phyloP scores from a whole-genome alignment of 2,888 invertebrate genomes.

The Yponomeuta evonymella region DNA sequence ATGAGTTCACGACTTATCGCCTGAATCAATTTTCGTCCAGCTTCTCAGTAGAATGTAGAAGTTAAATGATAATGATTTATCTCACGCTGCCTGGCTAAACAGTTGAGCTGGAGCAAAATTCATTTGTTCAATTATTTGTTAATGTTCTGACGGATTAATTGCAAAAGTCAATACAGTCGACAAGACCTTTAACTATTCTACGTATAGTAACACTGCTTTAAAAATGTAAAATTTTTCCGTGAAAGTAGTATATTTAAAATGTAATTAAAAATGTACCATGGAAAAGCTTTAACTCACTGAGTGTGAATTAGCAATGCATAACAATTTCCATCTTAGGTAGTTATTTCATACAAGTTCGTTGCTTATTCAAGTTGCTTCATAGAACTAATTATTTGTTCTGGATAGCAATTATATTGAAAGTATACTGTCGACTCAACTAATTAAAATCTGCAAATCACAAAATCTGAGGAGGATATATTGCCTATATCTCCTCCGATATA shows the following conservation, averaged over 20 bases:
- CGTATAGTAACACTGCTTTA: no score
- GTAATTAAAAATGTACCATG: not conserved
- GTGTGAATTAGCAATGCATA: not conserved
- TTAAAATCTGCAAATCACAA: no score
- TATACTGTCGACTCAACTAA: no score
- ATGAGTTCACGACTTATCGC: slow-evolving; percentile 15
- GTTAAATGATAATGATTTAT: slow-evolving; percentile 43
- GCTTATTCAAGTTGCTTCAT: not conserved
- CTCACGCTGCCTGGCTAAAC: slow-evolving; percentile 10
- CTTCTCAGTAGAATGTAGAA: slow-evolving; percentile 17
- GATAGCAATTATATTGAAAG: not conserved
- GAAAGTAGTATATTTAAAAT: no score
- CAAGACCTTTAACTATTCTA: not conserved
- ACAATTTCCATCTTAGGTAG: not conserved
- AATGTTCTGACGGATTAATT: not conserved
- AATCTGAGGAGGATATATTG: no score
- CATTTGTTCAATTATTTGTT: not conserved
- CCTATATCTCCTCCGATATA: no score
- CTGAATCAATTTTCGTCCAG: slow-evolving; percentile 31
- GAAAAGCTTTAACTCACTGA: not conserved
- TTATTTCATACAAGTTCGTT: not conserved
- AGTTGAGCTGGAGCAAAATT: not conserved
- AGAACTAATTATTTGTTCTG: not conserved
- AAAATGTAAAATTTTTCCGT: no score
- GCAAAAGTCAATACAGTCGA: not conserved